Conservation (phyloP, 1,140 invertebrate species). For the Drosophila nannoptera region DNA sequence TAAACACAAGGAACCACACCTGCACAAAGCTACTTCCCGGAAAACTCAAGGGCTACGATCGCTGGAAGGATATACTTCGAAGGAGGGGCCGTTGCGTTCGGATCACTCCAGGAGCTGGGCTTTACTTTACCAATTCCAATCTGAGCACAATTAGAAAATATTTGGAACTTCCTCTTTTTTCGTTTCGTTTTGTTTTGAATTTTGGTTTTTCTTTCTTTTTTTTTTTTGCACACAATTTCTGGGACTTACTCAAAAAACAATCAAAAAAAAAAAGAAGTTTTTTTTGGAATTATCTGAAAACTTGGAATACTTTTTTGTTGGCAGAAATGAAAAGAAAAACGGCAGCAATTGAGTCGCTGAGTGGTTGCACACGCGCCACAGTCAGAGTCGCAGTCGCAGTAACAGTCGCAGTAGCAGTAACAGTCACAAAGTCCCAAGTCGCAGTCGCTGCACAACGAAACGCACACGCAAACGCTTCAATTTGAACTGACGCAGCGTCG, state of each 20-base stretch:
- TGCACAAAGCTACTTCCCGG: too few species aligned
- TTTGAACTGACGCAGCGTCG: slow-evolving; percentile 60
- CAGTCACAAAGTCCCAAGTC: slow-evolving; percentile 21
- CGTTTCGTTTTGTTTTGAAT: slow-evolving; percentile 1
- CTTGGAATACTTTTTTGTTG: not conserved
- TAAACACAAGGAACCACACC: too few species aligned
- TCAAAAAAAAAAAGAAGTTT: slow-evolving; percentile 21
- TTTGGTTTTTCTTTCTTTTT: slow-evolving; percentile 9
- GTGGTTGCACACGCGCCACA: slow-evolving; percentile 41
- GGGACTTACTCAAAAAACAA: slow-evolving; percentile 40
- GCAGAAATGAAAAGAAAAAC: not conserved
- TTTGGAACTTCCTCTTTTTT: too few species aligned
- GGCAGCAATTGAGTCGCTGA: not conserved
- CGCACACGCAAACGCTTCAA: slow-evolving; percentile 74
- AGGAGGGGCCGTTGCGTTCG: too few species aligned
- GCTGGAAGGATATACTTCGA: too few species aligned
- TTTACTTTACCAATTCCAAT: too few species aligned
- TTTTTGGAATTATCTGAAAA: slow-evolving; percentile 10
- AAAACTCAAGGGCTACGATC: too few species aligned
- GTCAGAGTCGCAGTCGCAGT: slow-evolving; percentile 18
- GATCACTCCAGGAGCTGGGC: slow-evolving; percentile 27
- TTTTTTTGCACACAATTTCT: slow-evolving; percentile 7
- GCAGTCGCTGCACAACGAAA: slow-evolving; percentile 55
- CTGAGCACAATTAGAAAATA: too few species aligned
- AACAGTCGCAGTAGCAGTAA: slow-evolving; percentile 4